Percentiles rank a stretch among this genome's conserved stretches.
These are phyloP conservation scores for Hyperoplus lanceolatus DNA, from an alignment of 2,797 vertebrate genomes.

Conservation along the genomic window DNA sequence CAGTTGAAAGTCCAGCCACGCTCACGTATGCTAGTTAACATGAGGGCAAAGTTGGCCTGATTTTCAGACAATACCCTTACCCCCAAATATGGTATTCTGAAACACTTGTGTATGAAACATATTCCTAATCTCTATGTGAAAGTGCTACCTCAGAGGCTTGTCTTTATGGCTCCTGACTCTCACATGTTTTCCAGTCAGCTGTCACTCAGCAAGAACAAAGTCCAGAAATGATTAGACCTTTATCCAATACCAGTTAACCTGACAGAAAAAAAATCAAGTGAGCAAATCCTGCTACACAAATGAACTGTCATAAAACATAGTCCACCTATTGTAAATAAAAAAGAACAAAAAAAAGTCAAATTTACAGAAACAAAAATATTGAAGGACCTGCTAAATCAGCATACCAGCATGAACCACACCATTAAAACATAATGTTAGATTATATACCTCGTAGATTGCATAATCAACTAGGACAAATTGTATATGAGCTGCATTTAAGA, in stretches of 20 bases:
- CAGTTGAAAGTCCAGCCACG: constrained; percentile 50
- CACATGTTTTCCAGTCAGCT: constrained; percentile 21
- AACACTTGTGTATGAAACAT: constrained; percentile 25
- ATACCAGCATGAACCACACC: neutral
- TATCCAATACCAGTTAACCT: constrained; percentile 14
- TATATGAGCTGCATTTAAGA: neutral
- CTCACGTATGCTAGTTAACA: constrained; percentile 36
- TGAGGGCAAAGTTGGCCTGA: constrained; percentile 37
- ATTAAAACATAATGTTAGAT: neutral
- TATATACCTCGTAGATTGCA: neutral
- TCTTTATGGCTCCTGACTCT: constrained; percentile 26
- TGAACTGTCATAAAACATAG: neutral
- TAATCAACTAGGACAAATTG: neutral
- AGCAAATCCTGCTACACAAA: neutral
- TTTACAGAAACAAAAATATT: neutral
- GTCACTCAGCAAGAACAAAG: constrained; percentile 33
- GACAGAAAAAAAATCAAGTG: neutral
- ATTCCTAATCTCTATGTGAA: constrained; percentile 33
- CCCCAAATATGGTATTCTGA: constrained; percentile 25
- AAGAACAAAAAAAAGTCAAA: neutral
- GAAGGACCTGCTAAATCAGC: neutral
- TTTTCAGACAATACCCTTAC: constrained; percentile 15
- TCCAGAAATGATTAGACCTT: constrained; percentile 18
- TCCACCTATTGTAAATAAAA: neutral
- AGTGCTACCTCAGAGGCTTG: constrained; percentile 23